Evolutionary conservation across 2,888 invertebrate species (phyloP), one percentile per base, ranked within the genome.

Genomic region (Xanthia togata): DNA sequence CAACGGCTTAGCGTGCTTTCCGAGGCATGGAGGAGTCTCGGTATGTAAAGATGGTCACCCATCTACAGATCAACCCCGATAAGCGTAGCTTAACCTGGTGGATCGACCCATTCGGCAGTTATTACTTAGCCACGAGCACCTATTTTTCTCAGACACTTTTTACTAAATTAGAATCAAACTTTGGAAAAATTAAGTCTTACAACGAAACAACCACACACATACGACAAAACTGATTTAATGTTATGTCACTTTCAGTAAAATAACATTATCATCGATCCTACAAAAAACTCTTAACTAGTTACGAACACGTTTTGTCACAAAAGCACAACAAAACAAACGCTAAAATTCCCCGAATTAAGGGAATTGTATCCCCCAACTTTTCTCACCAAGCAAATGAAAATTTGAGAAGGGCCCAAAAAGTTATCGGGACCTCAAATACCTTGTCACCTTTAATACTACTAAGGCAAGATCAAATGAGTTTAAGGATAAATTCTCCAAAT

Each of bases 391-490:
- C 73, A 80, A 83, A 83, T 77, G 78, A 86, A 89, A 87, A 82
- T 82, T 77, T 53, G 84, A 88, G 78, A 83, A 72, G 76, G 63
- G 62, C 41, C 75, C 65, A 62, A 81, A 87, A 88, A 74, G 69
- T 85, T 88, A 77, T 47, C 59, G 72, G 70, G 26, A 35, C 23
- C 79, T n/a, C n/a, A n/a, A n/a, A n/a, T n/a, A n/a, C 60, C 86
- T 88, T 89, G 88, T 89, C 89, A 88, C 87, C 82, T 84, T 89
- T 83, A 80, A 85, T 82, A 82, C 82, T 77, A 83, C 67, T 67
- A 80, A 73, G 73, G 69, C 63, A 35, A 71, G 79, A 82, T 88
- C 88, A 88, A 89, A 86, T 82, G 70, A 60, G 65, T 69, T 67
- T 64, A 60, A 81, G 82, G 78, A 84, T 76, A 81, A 85, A 86